Evolutionary conservation across 2,888 invertebrate species (phyloP).

Genomic region (Athalia rosae): DNA sequence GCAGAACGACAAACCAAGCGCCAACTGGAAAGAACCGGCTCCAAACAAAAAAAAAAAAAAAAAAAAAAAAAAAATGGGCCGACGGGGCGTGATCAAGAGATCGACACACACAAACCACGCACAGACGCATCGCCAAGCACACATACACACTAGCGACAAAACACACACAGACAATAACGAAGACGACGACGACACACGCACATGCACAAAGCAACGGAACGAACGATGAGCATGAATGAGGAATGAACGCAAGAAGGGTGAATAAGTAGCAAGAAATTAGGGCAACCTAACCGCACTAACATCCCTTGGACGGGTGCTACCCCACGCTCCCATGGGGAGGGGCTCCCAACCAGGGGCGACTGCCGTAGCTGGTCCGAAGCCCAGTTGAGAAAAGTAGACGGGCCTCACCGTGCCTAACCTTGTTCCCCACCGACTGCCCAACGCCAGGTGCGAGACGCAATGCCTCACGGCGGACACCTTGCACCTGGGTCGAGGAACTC

Average conservation of each 20-base stretch:
- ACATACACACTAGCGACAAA: no score
- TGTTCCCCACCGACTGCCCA: background rate
- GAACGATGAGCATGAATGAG: background rate
- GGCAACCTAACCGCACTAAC: background rate
- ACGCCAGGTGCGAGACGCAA: background rate
- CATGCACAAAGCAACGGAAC: background rate
- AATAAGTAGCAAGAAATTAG: background rate
- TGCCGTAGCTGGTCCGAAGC: slow-evolving; percentile 18
- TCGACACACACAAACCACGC: background rate
- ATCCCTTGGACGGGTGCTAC: slow-evolving; percentile 18
- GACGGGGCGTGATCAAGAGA: background rate
- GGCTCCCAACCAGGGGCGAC: slow-evolving; percentile 11
- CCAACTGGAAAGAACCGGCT: no score
- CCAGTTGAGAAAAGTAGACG: slow-evolving; percentile 15
- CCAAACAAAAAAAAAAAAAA: background rate
- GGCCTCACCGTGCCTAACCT: background rate
- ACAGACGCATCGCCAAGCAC: no score
- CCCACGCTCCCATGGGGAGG: slow-evolving; percentile 25
- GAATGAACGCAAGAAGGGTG: background rate
- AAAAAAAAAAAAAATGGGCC: background rate
- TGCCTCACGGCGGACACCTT: slow-evolving; percentile 19
- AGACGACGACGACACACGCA: background rate
- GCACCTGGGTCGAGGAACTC: background rate
- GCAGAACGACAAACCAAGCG: background rate
- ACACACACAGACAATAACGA: background rate